Percentiles rank a stretch among this genome's conserved stretches.
Conservation (phyloP, 2,113 vertebrate genomes). For the Pelvicachromis taeniatus region DNA sequence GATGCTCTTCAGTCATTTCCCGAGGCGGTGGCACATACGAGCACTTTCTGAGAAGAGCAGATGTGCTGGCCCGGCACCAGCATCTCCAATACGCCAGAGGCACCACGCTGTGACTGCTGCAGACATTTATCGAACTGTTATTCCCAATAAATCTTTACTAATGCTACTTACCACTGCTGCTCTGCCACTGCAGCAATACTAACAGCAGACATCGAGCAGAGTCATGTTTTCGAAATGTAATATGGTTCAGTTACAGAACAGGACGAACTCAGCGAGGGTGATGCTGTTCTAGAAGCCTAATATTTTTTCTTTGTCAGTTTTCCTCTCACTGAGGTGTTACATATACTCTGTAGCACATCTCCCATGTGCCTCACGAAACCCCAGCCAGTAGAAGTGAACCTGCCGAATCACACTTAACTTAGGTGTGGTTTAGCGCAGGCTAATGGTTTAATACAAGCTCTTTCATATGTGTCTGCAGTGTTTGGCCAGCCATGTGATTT, state of each 20-base stretch:
- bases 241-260: not conserved
- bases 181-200: not conserved
- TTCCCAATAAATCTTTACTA: slow-evolving; percentile 9
- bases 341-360: not conserved
- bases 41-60: not conserved
- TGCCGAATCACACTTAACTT: not conserved
- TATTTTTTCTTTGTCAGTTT: not conserved
- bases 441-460: not conserved
- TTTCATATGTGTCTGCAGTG: not conserved
- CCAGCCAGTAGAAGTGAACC: not conserved
- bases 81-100: not conserved
- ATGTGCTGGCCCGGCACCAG: not conserved
- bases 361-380: not conserved
- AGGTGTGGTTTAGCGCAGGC: not conserved
- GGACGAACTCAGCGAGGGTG: not conserved
- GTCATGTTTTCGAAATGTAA: not conserved
- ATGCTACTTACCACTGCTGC: not conserved
- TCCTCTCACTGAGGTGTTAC: not conserved
- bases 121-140: slow-evolving; percentile 6
- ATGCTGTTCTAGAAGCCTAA: not conserved
- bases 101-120: not conserved
- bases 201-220: not conserved
- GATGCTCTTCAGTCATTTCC: not conserved
- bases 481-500: not conserved
- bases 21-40: not conserved